A percentile compares a stretch with the other conserved stretches of the same genome.
Conservation (phyloP, 2,888 invertebrate species). For the Ischnus inquisitorius region DNA sequence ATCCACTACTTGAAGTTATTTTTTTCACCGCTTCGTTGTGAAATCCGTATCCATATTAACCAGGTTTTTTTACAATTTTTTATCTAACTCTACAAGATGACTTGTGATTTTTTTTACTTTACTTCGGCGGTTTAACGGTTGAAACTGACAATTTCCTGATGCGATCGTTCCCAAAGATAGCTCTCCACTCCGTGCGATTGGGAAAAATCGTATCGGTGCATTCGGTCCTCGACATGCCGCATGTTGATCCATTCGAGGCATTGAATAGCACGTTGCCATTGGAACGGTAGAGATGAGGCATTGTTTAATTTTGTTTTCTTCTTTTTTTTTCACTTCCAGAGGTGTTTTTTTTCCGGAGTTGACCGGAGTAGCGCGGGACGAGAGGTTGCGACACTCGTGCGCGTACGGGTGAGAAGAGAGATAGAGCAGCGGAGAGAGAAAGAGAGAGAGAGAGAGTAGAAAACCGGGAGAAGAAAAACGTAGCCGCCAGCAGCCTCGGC, state of each 20-base stretch:
- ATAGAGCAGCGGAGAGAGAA: neutral
- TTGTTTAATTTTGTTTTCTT: conserved; percentile 36
- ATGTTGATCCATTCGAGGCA: conserved; percentile 39
- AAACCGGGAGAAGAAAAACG: conserved; percentile 48
- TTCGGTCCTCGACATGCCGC: conserved; percentile 2
- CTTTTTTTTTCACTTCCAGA: conserved; percentile 39
- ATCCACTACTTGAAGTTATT: neutral
- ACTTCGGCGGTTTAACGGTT: neutral
- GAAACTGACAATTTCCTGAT: neutral
- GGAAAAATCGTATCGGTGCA: neutral
- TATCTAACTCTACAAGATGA: neutral
- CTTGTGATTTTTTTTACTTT: neutral
- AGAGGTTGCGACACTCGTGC: conserved; percentile 59
- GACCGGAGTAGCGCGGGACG: conserved; percentile 27
- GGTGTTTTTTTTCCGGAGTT: conserved; percentile 34
- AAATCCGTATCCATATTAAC: neutral
- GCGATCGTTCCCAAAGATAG: neutral
- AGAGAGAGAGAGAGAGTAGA: conserved; percentile 25
- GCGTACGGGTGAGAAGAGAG: conserved; percentile 35
- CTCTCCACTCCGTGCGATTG: conserved; percentile 13
- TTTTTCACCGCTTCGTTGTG: neutral
- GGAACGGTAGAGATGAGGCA: conserved; percentile 41
- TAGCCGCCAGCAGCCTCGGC: conserved; percentile 57
- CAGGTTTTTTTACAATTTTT: neutral
- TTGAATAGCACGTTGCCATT: conserved; percentile 40